Evolutionary conservation across 1,140 invertebrate genomes (phyloP).

Genomic region (Polypedilum vanderplanki): DNA sequence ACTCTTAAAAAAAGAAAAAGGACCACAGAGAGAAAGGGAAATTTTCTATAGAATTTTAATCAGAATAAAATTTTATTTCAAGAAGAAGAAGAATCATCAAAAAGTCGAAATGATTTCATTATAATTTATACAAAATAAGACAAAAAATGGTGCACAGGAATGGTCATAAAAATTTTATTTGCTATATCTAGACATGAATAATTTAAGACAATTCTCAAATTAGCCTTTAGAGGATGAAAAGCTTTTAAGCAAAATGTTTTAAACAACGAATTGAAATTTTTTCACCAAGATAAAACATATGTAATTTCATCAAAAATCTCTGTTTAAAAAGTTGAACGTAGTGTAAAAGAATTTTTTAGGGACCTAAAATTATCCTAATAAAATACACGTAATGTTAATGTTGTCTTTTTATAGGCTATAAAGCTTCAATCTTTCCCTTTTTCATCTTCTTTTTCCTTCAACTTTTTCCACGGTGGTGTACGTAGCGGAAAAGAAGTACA

Average conservation of each 20-base stretch:
- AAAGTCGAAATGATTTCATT: background rate
- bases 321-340: background rate
- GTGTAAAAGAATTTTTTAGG: background rate
- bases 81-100: background rate
- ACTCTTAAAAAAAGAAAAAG: too few relatives aligned
- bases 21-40: background rate
- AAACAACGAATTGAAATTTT: background rate
- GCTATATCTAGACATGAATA: background rate
- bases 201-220: slow-evolving; percentile 8
- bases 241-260: background rate
- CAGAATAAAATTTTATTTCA: background rate
- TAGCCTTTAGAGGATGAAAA: background rate
- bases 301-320: too few relatives aligned
- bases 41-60: slow-evolving; percentile 1
- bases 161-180: slow-evolving; percentile 1
- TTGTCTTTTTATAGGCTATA: background rate
- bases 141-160: background rate
- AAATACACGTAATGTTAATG: slow-evolving; percentile 19
- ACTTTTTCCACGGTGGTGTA: background rate
- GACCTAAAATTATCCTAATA: background rate
- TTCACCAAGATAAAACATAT: too few relatives aligned
- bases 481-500: too few relatives aligned
- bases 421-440: slow-evolving; percentile 2
- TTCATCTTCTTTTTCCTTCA: background rate
- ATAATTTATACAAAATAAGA: background rate